A percentile compares a stretch with the other conserved stretches of the same genome.
These are phyloP conservation scores for Ophioninae sp. DNA, from an alignment of 2,888 invertebrate genomes.

Conservation along the genomic window DNA sequence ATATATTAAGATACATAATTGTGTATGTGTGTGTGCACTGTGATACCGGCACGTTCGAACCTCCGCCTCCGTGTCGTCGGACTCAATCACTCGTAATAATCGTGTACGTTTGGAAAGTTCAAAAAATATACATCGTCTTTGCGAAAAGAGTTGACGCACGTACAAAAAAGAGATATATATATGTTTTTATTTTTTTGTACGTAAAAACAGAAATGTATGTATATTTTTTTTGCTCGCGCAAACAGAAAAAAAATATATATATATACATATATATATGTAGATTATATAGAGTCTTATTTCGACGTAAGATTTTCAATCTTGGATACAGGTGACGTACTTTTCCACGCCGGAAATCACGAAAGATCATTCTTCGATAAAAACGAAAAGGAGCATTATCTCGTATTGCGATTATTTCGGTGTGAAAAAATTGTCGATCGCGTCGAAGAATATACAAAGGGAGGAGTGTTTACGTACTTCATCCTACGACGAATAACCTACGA, in stretches of 20 bases:
- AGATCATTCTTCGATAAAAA: background rate
- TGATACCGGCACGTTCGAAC: conserved; percentile 33
- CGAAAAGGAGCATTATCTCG: background rate
- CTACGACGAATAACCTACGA: conserved; percentile 55
- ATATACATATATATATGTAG: background rate
- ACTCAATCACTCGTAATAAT: conserved; percentile 55
- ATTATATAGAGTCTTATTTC: background rate
- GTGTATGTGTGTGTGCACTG: conserved; percentile 17
- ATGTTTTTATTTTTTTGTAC: no score
- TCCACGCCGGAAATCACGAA: background rate
- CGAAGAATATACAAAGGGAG: conserved; percentile 59
- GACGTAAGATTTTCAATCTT: background rate
- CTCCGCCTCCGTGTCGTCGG: conserved; percentile 39
- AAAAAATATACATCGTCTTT: conserved; percentile 29
- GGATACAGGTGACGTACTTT: background rate
- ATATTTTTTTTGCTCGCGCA: no score
- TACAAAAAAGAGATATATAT: background rate
- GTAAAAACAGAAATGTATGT: no score
- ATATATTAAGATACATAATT: conserved; percentile 23
- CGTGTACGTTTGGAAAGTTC: conserved; percentile 28
- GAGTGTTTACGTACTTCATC: conserved; percentile 46
- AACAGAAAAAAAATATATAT: background rate
- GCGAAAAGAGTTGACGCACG: background rate
- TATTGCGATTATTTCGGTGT: conserved; percentile 18
- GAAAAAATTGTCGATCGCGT: conserved; percentile 59